Percentiles rank a stretch among this genome's conserved stretches.
These are phyloP conservation scores for Clarias fuscus DNA, from an alignment of 2,797 vertebrate genomes.

Conservation along the genomic window DNA sequence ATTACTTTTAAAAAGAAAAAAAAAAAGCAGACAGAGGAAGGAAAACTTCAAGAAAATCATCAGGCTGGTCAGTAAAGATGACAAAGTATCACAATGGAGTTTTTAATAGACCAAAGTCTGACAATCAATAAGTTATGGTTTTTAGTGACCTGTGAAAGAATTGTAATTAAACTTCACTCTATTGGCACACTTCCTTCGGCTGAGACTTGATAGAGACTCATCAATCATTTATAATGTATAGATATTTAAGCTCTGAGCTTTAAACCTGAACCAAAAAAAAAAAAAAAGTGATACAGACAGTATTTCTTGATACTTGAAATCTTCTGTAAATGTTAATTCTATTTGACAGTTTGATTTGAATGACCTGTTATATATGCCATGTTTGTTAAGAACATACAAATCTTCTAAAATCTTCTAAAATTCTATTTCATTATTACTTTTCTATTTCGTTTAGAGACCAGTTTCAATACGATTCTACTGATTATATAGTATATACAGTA, in stretches of 20 bases:
- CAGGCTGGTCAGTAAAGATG: neutral
- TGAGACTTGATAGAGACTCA: neutral
- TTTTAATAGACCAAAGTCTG: constrained; percentile 9
- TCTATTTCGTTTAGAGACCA: too few species aligned
- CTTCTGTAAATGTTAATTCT: too few species aligned
- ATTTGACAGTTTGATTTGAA: too few species aligned
- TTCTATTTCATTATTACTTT: too few species aligned
- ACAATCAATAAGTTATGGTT: constrained; percentile 17
- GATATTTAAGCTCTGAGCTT: constrained; percentile 3
- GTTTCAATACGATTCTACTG: too few species aligned
- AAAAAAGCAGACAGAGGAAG: neutral
- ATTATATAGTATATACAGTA: too few species aligned
- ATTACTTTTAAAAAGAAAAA: neutral
- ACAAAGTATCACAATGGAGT: constrained; percentile 7
- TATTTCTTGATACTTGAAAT: too few species aligned
- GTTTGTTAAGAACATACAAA: too few species aligned
- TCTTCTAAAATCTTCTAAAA: too few species aligned
- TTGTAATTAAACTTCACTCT: constrained; percentile 18
- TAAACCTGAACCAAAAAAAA: neutral
- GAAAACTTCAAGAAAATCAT: neutral
- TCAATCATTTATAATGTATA: constrained; percentile 9
- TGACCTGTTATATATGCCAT: too few species aligned
- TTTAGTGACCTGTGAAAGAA: constrained; percentile 14
- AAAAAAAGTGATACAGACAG: too few species aligned
- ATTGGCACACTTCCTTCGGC: neutral